phyloP scores from a whole-genome alignment of 2,113 vertebrate genomes.

The Acrocephalus kingi region DNA sequence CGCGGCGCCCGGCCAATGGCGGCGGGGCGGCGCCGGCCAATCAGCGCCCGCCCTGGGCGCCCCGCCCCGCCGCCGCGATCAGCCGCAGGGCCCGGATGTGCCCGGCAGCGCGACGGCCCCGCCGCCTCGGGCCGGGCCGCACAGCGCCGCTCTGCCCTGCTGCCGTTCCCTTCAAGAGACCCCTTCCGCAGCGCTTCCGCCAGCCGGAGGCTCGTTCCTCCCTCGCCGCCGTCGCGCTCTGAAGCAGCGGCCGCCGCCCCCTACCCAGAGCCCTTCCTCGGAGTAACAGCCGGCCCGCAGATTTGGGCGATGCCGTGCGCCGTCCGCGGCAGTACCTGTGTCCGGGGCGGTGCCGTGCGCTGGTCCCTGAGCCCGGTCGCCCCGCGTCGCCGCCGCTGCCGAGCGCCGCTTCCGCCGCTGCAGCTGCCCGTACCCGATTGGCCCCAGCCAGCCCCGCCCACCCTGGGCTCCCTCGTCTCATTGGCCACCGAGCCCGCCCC shows the following conservation, averaged over 20 bases:
- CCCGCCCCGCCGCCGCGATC: too few relatives aligned
- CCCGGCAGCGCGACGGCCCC: too few relatives aligned
- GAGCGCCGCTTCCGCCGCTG: not conserved
- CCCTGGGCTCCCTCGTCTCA: fast-evolving
- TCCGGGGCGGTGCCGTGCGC: not conserved
- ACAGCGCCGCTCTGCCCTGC: too few relatives aligned
- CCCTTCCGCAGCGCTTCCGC: too few relatives aligned
- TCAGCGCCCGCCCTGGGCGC: too few relatives aligned
- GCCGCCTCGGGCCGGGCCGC: too few relatives aligned
- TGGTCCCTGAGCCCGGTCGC: not conserved
- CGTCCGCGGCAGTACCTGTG: not conserved
- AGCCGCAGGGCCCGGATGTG: too few relatives aligned
- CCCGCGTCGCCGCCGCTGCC: not conserved
- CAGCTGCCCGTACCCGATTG: not conserved
- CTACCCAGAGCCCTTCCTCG: too few relatives aligned
- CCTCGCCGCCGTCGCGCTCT: too few relatives aligned
- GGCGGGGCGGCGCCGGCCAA: too few relatives aligned
- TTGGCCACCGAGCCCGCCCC: not conserved
- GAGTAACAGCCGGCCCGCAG: not conserved
- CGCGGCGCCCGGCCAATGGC: not conserved
- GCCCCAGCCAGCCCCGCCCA: not conserved
- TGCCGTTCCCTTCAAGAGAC: too few relatives aligned
- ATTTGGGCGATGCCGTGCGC: not conserved
- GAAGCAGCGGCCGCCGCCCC: not conserved
- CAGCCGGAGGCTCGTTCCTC: too few relatives aligned